Evolutionary conservation across 2,797 vertebrate genomes (phyloP).

Genomic region (Myotis myotis): DNA sequence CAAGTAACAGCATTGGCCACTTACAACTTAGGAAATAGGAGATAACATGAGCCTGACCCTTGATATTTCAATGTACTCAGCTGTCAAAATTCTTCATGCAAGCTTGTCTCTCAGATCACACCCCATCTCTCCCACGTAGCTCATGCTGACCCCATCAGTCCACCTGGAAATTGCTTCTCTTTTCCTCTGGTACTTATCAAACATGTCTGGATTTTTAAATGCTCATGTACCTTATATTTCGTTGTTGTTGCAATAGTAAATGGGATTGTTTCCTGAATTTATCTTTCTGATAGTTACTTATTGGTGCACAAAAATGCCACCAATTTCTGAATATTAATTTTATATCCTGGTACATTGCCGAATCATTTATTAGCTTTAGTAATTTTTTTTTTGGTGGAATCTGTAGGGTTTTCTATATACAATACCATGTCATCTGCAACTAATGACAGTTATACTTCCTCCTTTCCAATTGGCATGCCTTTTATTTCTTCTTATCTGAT

Average conservation of each 20-base stretch:
- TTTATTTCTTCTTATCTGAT: not conserved
- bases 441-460: not conserved
- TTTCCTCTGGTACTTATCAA: not conserved
- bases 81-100: not conserved
- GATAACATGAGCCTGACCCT: not conserved
- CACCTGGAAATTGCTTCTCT: not conserved
- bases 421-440: not conserved
- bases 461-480: not conserved
- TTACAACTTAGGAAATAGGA: not conserved
- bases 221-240: not conserved
- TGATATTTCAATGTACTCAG: not conserved
- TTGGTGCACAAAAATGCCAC: not conserved
- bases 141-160: too few relatives aligned
- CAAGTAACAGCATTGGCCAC: not conserved
- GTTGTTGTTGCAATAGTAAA: not conserved
- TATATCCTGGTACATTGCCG: not conserved
- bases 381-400: not conserved
- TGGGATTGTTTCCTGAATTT: not conserved
- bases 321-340: not conserved
- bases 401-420: not conserved
- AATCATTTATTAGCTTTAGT: not conserved
- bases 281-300: not conserved
- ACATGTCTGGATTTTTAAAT: not conserved
- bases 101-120: not conserved
- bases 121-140: rapidly evolving